These are phyloP conservation scores for Dreissena polymorpha DNA, from an alignment of 1,140 invertebrate genomes.

Conservation along the genomic window DNA sequence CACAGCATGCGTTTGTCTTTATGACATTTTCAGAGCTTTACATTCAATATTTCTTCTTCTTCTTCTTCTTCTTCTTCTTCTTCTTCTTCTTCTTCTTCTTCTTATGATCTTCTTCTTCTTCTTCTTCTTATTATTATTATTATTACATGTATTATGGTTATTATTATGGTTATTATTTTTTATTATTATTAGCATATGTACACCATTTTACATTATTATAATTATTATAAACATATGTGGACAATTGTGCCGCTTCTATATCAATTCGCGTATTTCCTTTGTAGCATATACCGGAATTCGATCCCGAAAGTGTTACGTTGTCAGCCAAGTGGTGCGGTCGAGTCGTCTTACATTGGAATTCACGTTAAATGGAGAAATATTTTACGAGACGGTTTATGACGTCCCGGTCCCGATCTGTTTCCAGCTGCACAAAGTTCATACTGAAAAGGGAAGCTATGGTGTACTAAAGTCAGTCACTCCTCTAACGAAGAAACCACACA, in stretches of 20 bases:
- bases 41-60: too few species aligned
- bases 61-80: too few species aligned
- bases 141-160: not conserved
- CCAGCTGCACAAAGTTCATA: constrained; percentile 37
- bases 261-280: constrained; percentile 5
- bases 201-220: too few species aligned
- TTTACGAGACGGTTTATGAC: constrained; percentile 13
- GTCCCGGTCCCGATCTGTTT: constrained; percentile 34
- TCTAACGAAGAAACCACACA: not conserved
- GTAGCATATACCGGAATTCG: constrained; percentile 35
- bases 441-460: not conserved
- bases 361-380: constrained; percentile 26
- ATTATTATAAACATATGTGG: not conserved
- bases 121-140: not conserved
- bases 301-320: constrained; percentile 35
- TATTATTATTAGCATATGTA: not conserved
- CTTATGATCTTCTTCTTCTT: not conserved
- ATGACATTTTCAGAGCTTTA: too few species aligned
- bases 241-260: not conserved
- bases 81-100: not conserved
- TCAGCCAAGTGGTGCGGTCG: constrained; percentile 25
- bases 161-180: not conserved
- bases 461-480: not conserved
- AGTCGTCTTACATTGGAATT: constrained; percentile 30
- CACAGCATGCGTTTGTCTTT: too few species aligned